Base-by-base conservation (phyloP, 2,797 vertebrate genomes). In the Pantherophis vulpinus region DNA sequence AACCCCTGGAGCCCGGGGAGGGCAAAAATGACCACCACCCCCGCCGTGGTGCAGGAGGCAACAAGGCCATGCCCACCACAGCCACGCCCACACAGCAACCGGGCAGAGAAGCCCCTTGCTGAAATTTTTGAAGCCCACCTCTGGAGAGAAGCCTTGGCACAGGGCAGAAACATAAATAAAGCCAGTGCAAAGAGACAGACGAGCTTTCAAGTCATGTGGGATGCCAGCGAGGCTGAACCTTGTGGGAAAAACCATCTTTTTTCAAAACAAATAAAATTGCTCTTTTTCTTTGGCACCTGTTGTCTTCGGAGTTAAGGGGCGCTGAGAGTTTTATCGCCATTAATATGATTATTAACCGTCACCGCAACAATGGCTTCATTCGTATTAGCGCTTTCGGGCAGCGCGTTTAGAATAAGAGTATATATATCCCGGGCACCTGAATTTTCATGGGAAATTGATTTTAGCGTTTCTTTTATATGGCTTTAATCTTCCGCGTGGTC, bases 321-420 rank as follows among this genome's bases (percentile, higher is more conserved):
- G 0, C 3, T 4, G 70, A 10, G 16, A 10, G 16, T 79, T 79
- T 79, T 42, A 79, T 79, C 20, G 18, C 70, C 16, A 20, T 20
- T 20, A 79, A 79, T 37, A 79, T 10, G 32, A 79, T 79, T 42
- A 37, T 79, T 79, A 37, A 42, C 32, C 32, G 0, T 10, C 70
- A 37, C 8, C 0, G 0, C 6, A 18, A 37, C 32, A 20, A 74
- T n/a, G 14, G 14, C 32, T 79, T 16, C 0, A 8, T 3, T 18
- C 7, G 1, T 8, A 20, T 74, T 74, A 37, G 7, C 8, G 7
- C 70, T 74, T 74, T 9, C 32, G 18, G 70, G 32, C n/a, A 9
- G 6, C 7, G 14, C 16, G 2, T 74, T 37, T 74, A 37, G 37
- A 37, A 74, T 14, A 20, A n/a, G 51, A 54, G 13, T 13, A n/a